Percentiles rank a stretch among this genome's conserved stretches.
These are phyloP conservation scores for roundworm (Caenorhabditis elegans) DNA, from an alignment of 1,140 invertebrate species.

Conservation along the genomic window DNA sequence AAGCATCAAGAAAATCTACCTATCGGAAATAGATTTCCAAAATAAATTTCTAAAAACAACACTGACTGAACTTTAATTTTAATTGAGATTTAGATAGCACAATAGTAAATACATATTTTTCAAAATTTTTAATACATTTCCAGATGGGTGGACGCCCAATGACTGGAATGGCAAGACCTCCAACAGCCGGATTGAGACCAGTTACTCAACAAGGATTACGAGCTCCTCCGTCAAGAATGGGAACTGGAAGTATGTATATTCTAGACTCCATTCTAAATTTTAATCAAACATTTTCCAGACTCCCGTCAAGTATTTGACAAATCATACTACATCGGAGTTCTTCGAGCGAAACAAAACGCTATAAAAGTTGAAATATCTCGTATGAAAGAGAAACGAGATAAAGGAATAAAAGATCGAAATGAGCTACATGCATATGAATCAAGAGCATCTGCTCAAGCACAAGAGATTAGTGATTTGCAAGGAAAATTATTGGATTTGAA, in stretches of 20 bases:
- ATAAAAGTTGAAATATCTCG: not conserved
- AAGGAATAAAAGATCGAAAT: not conserved
- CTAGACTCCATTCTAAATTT: not conserved
- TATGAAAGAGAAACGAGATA: constrained; percentile 13
- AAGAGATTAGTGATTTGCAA: not conserved
- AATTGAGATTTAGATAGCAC: too few relatives aligned
- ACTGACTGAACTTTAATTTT: too few relatives aligned
- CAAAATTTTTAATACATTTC: too few relatives aligned
- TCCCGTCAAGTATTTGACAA: constrained; percentile 1
- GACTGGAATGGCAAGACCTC: constrained; percentile 14
- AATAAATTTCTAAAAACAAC: too few relatives aligned
- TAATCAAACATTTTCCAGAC: not conserved
- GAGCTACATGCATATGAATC: constrained; percentile 9
- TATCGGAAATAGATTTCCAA: too few relatives aligned
- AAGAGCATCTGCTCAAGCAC: not conserved
- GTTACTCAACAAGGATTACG: not conserved
- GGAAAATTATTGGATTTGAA: constrained; percentile 5
- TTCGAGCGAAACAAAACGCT: not conserved
- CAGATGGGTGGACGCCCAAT: constrained; percentile 3
- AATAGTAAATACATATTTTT: too few relatives aligned
- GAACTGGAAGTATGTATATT: not conserved
- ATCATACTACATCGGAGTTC: not conserved
- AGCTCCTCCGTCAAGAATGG: not conserved
- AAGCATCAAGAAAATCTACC: too few relatives aligned
- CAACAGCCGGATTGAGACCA: not conserved